Evolutionary conservation across 2,797 vertebrate species (phyloP), one percentile per base, ranked within the genome.

Genomic region (Myoxocephalus aenaeus): DNA sequence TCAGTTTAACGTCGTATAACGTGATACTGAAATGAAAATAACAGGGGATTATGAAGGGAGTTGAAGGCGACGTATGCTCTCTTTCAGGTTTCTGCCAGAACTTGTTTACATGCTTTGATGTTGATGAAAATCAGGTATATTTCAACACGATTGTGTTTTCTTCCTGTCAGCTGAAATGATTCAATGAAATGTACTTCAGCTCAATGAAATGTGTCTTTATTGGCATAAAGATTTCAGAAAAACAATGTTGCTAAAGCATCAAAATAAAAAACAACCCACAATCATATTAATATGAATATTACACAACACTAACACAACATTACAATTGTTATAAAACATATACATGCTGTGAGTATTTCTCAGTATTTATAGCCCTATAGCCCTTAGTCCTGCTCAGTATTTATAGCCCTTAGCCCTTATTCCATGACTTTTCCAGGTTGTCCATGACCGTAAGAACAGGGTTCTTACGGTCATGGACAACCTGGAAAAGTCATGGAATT

Each of bases 1-100:
- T 88, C 80, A 85, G 70, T 88, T 88, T 76, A 84, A 86, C 79
- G 81, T 85, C 85, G 91, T 87, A 89, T 91, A 84, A 89, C 77
- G 83, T 65, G 82, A 89, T 89, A 87, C 85, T 82, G 83, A 82
- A 83, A 88, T 89, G 86, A 84, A 87, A 88, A 87, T 77, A 89
- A 82, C 79, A 87, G 82, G 74, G 82, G 81, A 73, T 85, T 77
- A 83, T 75, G 63, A 80, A 79, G 63, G 70, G 68, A 82, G 42
- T 58, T 65, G 22, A 14, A 25, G 48, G 48, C n/a, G 18, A n/a
- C 8, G 3, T n/a, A 4, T 15, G 22, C 53, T 54, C 53, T 13
- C 50, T 25, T 22, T 12, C 48, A 51, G 9, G 20, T 51, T 11
- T 12, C 50, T 51, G 48, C n/a, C 20, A 17, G 7, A 48, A 48